These are phyloP conservation scores for Muntiacus reevesi DNA, from an alignment of 2,113 vertebrate genomes.

Conservation along the genomic window DNA sequence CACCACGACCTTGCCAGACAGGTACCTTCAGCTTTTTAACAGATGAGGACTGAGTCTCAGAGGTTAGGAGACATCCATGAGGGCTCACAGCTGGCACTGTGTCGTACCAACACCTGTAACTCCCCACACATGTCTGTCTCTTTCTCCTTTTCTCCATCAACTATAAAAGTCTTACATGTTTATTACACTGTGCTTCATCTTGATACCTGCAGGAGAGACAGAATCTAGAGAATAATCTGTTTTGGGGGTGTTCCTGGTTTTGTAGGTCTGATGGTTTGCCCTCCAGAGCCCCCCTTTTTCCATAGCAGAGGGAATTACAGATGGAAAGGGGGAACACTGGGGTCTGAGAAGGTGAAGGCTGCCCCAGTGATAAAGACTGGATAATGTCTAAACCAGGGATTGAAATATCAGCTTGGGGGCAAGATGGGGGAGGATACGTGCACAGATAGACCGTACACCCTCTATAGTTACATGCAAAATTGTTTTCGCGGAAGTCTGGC, in stretches of 20 bases:
- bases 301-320: neutral
- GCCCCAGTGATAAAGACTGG: neutral
- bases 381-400: neutral
- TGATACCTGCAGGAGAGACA: neutral
- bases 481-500: neutral
- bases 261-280: neutral
- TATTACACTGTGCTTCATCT: neutral
- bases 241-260: neutral
- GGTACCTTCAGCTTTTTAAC: neutral
- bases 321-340: neutral
- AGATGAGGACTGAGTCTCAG: neutral
- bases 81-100: neutral
- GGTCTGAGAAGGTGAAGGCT: neutral
- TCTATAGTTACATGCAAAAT: neutral
- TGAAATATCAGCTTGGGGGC: neutral
- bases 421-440: neutral
- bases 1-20: neutral
- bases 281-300: neutral
- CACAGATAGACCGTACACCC: neutral
- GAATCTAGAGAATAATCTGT: neutral
- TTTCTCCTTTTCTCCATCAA: neutral
- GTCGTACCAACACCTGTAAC: neutral
- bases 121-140: neutral
- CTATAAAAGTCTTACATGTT: neutral
- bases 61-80: neutral